phyloP scores from a whole-genome alignment of 2,797 vertebrate genomes.

The Squalus acanthias region DNA sequence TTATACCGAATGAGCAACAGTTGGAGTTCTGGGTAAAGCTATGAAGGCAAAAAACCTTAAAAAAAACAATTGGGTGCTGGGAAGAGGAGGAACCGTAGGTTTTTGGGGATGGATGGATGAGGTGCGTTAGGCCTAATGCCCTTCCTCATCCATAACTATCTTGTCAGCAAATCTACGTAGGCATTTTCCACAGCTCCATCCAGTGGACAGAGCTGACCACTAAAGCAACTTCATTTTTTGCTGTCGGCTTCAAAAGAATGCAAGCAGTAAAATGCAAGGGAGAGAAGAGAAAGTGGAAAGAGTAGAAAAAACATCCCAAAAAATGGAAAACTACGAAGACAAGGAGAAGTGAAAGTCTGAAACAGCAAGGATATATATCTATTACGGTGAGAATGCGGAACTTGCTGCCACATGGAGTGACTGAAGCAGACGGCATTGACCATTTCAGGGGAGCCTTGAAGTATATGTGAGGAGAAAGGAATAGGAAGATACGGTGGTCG shows the following conservation, averaged over 20 bases:
- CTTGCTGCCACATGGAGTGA: neutral
- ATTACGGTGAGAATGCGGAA: neutral
- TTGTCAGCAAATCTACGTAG: neutral
- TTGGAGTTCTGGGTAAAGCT: neutral
- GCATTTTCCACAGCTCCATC: neutral
- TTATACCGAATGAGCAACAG: neutral
- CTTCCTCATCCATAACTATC: neutral
- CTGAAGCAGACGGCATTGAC: neutral
- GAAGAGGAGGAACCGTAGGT: neutral
- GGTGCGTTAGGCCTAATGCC: neutral
- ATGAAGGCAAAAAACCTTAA: neutral
- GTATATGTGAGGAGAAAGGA: neutral
- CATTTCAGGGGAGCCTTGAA: neutral
- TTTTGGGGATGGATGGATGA: neutral
- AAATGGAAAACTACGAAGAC: neutral
- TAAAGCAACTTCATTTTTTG: neutral
- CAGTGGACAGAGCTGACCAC: neutral
- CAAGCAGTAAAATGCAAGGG: neutral
- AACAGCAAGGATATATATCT: neutral
- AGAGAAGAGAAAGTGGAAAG: neutral
- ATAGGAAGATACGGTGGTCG: neutral
- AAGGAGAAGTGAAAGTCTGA: neutral
- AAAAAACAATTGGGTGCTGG: neutral
- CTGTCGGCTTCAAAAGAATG: neutral
- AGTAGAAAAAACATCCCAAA: neutral